phyloP scores from a whole-genome alignment of 2,797 vertebrate species.

The Oryzias sinensis region DNA sequence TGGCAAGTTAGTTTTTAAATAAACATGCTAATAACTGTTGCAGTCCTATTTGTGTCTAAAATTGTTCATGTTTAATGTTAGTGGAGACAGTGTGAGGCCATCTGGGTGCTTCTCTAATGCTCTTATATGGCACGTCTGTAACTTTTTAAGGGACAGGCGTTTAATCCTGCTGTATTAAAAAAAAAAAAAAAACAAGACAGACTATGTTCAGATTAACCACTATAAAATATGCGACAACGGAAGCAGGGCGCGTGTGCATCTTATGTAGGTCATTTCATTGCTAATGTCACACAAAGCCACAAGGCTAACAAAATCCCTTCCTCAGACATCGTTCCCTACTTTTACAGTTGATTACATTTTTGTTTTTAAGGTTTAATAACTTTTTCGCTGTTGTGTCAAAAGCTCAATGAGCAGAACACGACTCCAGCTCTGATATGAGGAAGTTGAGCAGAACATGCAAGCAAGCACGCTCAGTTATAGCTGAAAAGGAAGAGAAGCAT shows the following conservation, averaged over 20 bases:
- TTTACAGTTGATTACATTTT: constrained; percentile 25
- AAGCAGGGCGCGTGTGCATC: constrained; percentile 43
- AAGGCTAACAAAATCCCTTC: constrained; percentile 46
- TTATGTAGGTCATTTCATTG: constrained; percentile 65
- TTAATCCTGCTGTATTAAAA: constrained; percentile 49
- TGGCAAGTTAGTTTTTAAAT: too few relatives aligned
- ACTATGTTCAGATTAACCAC: constrained; percentile 32
- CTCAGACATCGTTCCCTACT: constrained; percentile 41
- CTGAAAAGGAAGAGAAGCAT: constrained; percentile 15
- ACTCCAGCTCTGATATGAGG: constrained; percentile 17
- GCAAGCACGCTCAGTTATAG: constrained; percentile 7
- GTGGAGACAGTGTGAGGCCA: constrained; percentile 37
- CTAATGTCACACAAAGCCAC: constrained; percentile 36
- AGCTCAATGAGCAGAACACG: background rate
- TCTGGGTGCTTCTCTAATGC: constrained; percentile 53
- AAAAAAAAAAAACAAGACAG: constrained; percentile 9
- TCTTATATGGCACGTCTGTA: constrained; percentile 60
- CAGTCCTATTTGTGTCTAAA: too few relatives aligned
- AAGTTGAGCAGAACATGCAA: constrained; percentile 38
- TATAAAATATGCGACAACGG: constrained; percentile 38
- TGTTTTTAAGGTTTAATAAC: background rate
- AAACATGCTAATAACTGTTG: too few relatives aligned
- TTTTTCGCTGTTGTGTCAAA: background rate
- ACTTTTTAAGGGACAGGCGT: constrained; percentile 20
- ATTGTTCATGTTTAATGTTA: background rate